Evolutionary conservation across 2,113 vertebrate species (phyloP).

Genomic region (Perca schrenkii): DNA sequence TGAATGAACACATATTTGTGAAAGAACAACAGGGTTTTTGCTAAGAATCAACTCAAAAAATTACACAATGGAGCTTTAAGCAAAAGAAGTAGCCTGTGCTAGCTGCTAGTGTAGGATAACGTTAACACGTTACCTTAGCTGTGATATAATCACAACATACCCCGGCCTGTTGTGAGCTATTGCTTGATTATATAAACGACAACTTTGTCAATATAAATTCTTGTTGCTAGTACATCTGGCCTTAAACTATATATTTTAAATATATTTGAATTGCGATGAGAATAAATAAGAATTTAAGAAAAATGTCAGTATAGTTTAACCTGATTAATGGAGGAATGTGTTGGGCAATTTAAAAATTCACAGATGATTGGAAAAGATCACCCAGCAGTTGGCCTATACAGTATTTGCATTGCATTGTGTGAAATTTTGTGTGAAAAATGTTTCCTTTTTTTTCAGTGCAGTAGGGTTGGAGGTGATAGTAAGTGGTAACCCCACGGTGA

Average conservation of each 20-base stretch:
- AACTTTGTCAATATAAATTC: no score
- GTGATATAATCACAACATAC: no score
- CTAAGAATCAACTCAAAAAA: no score
- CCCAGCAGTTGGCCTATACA: slow-evolving; percentile 4
- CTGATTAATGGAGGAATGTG: background rate
- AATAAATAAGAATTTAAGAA: background rate
- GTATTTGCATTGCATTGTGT: slow-evolving; percentile 20
- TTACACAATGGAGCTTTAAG: no score
- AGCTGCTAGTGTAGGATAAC: no score
- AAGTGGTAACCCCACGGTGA: slow-evolving; percentile 49
- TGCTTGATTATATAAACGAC: no score
- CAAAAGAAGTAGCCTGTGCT: no score
- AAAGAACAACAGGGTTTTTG: no score
- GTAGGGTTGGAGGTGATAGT: slow-evolving; percentile 46
- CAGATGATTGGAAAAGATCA: background rate
- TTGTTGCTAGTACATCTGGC: no score
- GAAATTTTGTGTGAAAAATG: background rate
- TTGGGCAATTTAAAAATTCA: slow-evolving; percentile 11
- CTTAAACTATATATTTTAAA: background rate
- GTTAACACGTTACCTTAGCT: no score
- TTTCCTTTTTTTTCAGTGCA: background rate
- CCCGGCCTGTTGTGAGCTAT: no score
- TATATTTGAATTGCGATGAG: background rate
- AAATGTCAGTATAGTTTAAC: background rate
- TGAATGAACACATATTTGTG: no score